A percentile compares a stretch with the other conserved stretches of the same genome.
phyloP scores from a whole-genome alignment of 2,113 vertebrate species.

The Ictalurus furcatus region DNA sequence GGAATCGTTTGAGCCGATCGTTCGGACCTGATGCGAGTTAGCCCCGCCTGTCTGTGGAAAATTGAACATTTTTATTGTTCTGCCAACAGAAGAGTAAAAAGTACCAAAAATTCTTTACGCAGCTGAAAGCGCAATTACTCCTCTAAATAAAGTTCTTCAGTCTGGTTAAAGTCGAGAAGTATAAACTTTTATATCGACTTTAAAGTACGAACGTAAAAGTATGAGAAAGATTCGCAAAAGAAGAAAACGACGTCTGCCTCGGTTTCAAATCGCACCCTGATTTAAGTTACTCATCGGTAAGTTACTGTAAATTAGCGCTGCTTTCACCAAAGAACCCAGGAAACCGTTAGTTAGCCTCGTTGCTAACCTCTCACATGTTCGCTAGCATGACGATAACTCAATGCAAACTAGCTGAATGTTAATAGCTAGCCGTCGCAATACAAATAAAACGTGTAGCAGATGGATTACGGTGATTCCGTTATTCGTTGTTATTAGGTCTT shows the following conservation, averaged over 20 bases:
- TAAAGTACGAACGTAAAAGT: not conserved
- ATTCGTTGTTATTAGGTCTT: not conserved
- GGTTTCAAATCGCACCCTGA: not conserved
- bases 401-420: not conserved
- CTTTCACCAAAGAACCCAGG: not conserved
- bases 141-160: not conserved
- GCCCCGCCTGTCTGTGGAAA: not conserved
- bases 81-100: not conserved
- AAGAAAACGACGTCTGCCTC: no score
- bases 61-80: not conserved
- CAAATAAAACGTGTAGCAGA: not conserved
- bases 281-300: not conserved
- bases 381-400: not conserved
- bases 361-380: not conserved
- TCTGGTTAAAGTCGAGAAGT: no score
- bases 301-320: not conserved
- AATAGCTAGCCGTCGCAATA: not conserved
- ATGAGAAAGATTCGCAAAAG: not conserved
- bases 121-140: not conserved
- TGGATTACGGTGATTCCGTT: not conserved
- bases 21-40: not conserved
- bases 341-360: not conserved
- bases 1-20: not conserved
- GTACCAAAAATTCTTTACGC: not conserved
- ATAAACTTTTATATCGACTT: not conserved